Evolutionary conservation across 2,888 invertebrate species (phyloP).

Genomic region (Drosophila atripex): DNA sequence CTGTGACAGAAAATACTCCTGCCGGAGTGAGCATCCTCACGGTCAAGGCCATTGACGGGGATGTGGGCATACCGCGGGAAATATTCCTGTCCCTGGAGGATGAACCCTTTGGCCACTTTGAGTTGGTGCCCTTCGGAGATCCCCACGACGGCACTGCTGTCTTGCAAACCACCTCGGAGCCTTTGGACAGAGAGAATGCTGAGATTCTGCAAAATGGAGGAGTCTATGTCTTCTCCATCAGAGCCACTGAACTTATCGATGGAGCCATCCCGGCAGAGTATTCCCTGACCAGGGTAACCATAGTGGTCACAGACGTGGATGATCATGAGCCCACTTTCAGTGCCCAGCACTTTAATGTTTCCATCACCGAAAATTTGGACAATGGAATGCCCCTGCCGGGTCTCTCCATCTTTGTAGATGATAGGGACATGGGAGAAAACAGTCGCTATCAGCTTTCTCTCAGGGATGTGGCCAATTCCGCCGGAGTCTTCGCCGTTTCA

Average conservation of each 20-base stretch:
- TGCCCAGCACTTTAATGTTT: conserved; percentile 87
- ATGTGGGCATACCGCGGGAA: conserved; percentile 89
- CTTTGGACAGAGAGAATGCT: conserved; percentile 90
- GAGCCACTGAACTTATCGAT: conserved; percentile 90
- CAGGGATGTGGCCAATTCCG: conserved; percentile 86
- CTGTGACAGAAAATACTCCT: conserved; percentile 89
- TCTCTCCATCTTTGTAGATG: conserved; percentile 89
- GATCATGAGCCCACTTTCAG: conserved; percentile 91
- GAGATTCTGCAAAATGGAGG: conserved; percentile 91
- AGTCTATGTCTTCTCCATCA: conserved; percentile 89
- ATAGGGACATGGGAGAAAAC: conserved; percentile 90
- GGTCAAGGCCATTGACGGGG: conserved; percentile 91
- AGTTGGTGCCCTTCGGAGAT: conserved; percentile 85
- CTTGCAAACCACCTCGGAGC: conserved; percentile 87
- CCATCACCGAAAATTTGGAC: conserved; percentile 91
- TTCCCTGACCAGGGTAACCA: conserved; percentile 88
- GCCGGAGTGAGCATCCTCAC: conserved; percentile 88
- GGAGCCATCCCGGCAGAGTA: conserved; percentile 89
- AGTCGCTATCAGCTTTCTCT: conserved; percentile 88
- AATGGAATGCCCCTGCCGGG: conserved; percentile 89
- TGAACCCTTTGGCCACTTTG: conserved; percentile 89
- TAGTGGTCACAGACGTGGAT: conserved; percentile 91
- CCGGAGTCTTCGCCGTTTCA: conserved; percentile 87
- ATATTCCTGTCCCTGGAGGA: conserved; percentile 88
- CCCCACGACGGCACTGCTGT: conserved; percentile 86